Conservation (phyloP, 35 echinoderm and acorn worm species). For the Ophiothrix spiculata region DNA sequence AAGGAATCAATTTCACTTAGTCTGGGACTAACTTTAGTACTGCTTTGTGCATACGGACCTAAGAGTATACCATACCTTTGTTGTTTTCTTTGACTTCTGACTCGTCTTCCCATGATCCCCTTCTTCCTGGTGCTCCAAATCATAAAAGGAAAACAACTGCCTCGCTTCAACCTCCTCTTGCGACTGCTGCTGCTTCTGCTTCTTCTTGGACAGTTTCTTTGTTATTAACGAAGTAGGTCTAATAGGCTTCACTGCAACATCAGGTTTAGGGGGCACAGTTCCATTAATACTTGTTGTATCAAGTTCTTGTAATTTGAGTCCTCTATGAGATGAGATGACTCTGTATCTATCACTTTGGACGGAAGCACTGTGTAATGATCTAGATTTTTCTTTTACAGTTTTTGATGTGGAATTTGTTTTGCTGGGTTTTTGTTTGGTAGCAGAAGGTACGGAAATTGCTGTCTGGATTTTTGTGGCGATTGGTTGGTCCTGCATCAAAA, state of each 20-base stretch:
- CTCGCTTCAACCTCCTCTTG: conserved; percentile 4
- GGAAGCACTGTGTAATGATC: background rate
- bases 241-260: background rate
- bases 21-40: too few relatives aligned
- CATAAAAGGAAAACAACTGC: conserved; percentile 27
- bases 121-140: conserved; percentile 7
- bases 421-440: conserved; percentile 7
- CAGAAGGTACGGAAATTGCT: conserved; percentile 8
- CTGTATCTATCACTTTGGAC: background rate
- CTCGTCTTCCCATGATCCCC: background rate
- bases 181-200: background rate
- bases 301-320: conserved; percentile 21
- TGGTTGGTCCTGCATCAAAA: conserved; percentile 10
- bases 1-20: too few relatives aligned
- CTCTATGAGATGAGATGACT: background rate
- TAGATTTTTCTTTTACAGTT: conserved; percentile 1
- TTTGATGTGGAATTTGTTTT: conserved; percentile 13
- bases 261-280: background rate
- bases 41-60: too few relatives aligned
- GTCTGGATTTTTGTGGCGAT: conserved; percentile 25
- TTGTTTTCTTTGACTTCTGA: background rate
- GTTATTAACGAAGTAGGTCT: background rate
- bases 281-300: background rate
- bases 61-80: conserved; percentile 3
- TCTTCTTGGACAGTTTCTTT: background rate